phyloP scores from a whole-genome alignment of 2,888 invertebrate genomes.

The Papilio elwesi region DNA sequence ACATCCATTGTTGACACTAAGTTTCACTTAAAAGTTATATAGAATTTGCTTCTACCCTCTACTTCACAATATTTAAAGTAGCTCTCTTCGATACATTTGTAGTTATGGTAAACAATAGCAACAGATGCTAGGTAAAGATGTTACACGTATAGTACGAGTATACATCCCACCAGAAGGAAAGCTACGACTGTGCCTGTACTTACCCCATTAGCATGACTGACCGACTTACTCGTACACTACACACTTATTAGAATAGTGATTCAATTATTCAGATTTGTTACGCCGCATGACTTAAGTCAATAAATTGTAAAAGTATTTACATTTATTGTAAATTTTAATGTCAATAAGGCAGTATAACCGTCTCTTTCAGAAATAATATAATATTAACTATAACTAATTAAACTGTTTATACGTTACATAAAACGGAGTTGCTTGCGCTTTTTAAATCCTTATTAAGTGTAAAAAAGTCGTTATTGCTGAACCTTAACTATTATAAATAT shows the following conservation, averaged over 20 bases:
- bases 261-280: slow-evolving; percentile 5
- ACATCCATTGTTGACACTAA: slow-evolving; percentile 45
- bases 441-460: neutral
- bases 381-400: neutral
- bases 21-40: slow-evolving; percentile 41
- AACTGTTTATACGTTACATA: neutral
- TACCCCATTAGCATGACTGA: slow-evolving; percentile 3
- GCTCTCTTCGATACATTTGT: slow-evolving; percentile 12
- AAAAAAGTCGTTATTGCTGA: neutral
- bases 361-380: neutral
- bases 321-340: slow-evolving; percentile 4
- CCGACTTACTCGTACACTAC: slow-evolving; percentile 18
- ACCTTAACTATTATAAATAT: too few species aligned
- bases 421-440: slow-evolving; percentile 16
- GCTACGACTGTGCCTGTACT: neutral
- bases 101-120: slow-evolving; percentile 24
- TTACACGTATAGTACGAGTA: neutral
- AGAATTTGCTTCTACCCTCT: slow-evolving; percentile 20
- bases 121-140: neutral
- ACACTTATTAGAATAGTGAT: slow-evolving; percentile 19
- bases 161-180: slow-evolving; percentile 17
- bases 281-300: slow-evolving; percentile 1
- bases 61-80: slow-evolving; percentile 31
- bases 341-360: neutral
- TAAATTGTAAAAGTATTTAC: neutral